Base-by-base conservation (phyloP, 2,797 vertebrate species). In the Pantherophis vulpinus region DNA sequence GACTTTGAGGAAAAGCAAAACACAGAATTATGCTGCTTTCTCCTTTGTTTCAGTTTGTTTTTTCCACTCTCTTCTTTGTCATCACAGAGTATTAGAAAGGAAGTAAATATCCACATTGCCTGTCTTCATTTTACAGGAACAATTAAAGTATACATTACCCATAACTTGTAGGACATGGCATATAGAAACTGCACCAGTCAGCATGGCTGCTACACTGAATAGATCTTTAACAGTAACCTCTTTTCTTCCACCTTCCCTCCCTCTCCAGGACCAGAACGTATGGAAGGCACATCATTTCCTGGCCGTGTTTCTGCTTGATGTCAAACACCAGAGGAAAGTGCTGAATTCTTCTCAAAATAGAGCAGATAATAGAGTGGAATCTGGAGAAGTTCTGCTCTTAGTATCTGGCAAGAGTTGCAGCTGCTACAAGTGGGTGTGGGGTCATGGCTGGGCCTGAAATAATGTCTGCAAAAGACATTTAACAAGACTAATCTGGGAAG, bases 401-500 rank as follows among this genome's bases (percentile, higher is more conserved):
- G 25, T 59, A 63, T 91, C 66, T 91, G 90, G 90, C 90, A 91
- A 60, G 51, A 91, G 32, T 8, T 32, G 59, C 66, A 88, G 87
- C 70, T 91, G 90, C 59, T 90, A 91, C 89, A 91, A 86, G 90
- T 86, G 93, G 66, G 93, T 91, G 93, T 91, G 66, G 74, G 93
- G 90, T 93, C 90, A 91, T 89, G 91, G 86, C 27, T 92, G 5
- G 10, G 91, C 92, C 90, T 60, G 8, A 94, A 93, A 94, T 56
- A 88, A 58, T 93, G 91, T 91, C 91, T 91, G 86, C 87, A 32
- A 47, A 95, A 92, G 63, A 95, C 94, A 95, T 60, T 93, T 86
- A 92, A 94, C 32, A 56, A 94, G 56, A 58, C n/a, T 95, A 90
- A 95, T 94, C 88, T 58, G 93, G 87, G 93, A 95, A 96, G 91